Percentiles rank a stretch among this genome's conserved stretches.
Evolutionary conservation across 1,140 invertebrate species (phyloP).

Genomic region (Atopsyche davidsoni): DNA sequence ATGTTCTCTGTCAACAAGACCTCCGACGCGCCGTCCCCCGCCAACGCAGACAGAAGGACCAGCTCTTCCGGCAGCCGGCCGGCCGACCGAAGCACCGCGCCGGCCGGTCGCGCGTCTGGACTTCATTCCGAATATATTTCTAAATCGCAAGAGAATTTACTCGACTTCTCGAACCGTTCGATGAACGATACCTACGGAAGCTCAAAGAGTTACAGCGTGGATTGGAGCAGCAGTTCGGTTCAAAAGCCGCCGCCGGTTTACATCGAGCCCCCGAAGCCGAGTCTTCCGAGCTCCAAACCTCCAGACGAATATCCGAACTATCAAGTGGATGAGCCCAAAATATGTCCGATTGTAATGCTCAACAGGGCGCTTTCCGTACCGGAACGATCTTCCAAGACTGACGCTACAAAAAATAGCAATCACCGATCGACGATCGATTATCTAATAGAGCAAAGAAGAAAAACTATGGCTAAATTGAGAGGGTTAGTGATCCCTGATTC

Average conservation of each 20-base stretch:
- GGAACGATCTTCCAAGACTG: constrained; percentile 31
- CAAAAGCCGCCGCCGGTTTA: not conserved
- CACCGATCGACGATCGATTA: constrained; percentile 56
- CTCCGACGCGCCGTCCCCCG: constrained; percentile 41
- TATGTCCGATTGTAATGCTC: constrained; percentile 16
- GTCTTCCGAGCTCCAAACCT: not conserved
- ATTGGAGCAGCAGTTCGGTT: not conserved
- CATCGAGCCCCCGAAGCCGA: not conserved
- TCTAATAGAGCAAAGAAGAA: constrained; percentile 70
- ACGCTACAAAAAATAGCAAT: constrained; percentile 39
- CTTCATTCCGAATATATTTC: constrained; percentile 4
- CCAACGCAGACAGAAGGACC: too few species aligned
- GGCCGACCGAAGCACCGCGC: too few species aligned
- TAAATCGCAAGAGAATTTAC: constrained; percentile 1
- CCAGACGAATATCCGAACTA: too few species aligned
- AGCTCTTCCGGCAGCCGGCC: too few species aligned
- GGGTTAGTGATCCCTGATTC: constrained; percentile 81
- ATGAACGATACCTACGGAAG: not conserved
- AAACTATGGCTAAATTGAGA: constrained; percentile 74
- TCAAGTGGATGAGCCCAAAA: constrained; percentile 13
- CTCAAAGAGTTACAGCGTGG: not conserved
- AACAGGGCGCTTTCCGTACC: constrained; percentile 9
- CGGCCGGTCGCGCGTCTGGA: not conserved
- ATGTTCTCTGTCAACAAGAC: constrained; percentile 66
- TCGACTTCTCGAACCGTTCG: not conserved